Base-by-base conservation (phyloP, 2,797 vertebrate species). In the Enteromius paludinosus region DNA sequence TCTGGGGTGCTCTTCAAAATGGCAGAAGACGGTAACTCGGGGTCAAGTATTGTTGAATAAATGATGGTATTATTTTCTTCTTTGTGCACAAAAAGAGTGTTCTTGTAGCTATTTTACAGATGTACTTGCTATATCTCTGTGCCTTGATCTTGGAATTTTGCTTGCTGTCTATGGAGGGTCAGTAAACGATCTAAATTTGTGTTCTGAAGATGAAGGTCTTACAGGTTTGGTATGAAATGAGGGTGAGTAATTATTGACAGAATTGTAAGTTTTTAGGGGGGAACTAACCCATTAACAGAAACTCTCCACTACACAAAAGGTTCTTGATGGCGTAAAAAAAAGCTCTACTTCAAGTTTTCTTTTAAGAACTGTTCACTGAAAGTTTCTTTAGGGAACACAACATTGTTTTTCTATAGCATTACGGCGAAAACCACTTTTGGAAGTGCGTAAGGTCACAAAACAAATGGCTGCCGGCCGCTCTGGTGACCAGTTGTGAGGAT, bases 401-500 rank as follows among this genome's bases (percentile, higher is more conserved):
- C 20, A 38, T 38, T 9, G 3, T 65, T 66, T 9, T 66, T 12
- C 18, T 30, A n/a, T 0, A 9, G 18, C 18, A 38, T 66, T 35
- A 41, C 3, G 20, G 0, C 17, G 18, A 65, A 65, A 65, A 20
- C 64, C 64, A 7, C 25, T 62, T 73, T 35, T 73, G 20, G 30
- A 72, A 72, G 70, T 18, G 28, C 1, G 4, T 38, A 41, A 3
- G 12, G 3, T 23, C 20, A 38, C 18, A 61, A 74, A 78, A 86
- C 79, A 81, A 87, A 76, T 79, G 88, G 85, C 61, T 85, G 87
- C 82, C 88, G 59, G 87, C 82, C 88, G 59, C 82, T 85, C 73
- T 88, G 81, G 47, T 72, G 70, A 87, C 90, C 92, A 92, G 90
- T 89, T 92, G 87, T 90, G 82, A 89, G 92, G 89, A 81, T 64